phyloP scores from a whole-genome alignment of 2,797 vertebrate genomes.

The Enteromius afrohamiltoni region DNA sequence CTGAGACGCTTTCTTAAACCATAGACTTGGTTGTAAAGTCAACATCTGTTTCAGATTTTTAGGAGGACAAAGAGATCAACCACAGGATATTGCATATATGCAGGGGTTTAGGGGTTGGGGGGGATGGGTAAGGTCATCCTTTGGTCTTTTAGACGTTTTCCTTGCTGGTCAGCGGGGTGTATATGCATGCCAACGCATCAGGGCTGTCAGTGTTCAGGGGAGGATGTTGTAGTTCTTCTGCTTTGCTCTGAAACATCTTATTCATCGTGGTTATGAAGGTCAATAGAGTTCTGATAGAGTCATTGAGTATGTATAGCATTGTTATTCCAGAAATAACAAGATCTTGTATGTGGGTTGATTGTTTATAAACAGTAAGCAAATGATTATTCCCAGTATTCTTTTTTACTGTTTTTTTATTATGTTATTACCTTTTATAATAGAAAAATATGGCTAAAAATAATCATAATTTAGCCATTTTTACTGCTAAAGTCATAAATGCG shows the following conservation, averaged over 20 bases:
- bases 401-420: not conserved
- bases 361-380: not conserved
- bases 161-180: constrained; percentile 63
- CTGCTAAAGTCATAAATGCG: not conserved
- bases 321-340: not conserved
- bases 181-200: constrained; percentile 50
- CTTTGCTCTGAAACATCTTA: constrained; percentile 35
- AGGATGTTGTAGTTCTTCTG: constrained; percentile 18
- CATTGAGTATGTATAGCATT: not conserved
- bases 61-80: constrained; percentile 76
- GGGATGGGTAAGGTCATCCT: constrained; percentile 68
- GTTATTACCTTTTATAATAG: not conserved
- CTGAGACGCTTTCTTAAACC: constrained; percentile 26
- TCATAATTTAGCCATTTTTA: not conserved
- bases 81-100: constrained; percentile 82
- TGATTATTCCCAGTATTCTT: too few species aligned
- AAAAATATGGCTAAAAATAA: not conserved
- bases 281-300: not conserved
- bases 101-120: constrained; percentile 70
- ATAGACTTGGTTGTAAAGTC: constrained; percentile 64
- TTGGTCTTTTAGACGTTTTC: constrained; percentile 66
- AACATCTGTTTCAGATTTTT: constrained; percentile 80
- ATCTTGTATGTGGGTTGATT: not conserved
- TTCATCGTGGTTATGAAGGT: constrained; percentile 6
- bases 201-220: constrained; percentile 29